Evolutionary conservation across 2,888 invertebrate genomes (phyloP), one percentile per base, ranked within the genome.

Genomic region (Spilosoma lubricipeda): DNA sequence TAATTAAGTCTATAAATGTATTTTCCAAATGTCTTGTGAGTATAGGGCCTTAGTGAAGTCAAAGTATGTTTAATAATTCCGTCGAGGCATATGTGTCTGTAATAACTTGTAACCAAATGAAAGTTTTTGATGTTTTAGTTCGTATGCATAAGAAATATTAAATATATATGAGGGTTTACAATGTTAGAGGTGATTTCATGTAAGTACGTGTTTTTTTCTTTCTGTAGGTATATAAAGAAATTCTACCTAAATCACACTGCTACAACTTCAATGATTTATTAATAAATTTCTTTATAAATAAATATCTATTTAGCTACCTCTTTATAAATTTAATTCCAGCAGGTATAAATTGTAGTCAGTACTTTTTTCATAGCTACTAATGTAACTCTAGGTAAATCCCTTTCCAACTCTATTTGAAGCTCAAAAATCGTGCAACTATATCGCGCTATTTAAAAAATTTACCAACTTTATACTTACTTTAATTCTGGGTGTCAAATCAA

Each of bases 41-140:
- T 68, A 27, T 30, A 48, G 65, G n/a, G 23, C 27, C 33, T 65
- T 56, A 42, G 52, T 66, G 27, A 30, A n/a, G 2, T n/a, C n/a
- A 69, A 64, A 64, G 52, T 70, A 70, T 56, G 33, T 56, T 73
- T 73, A 70, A 73, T 70, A 23, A 30, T 70, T 70, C 59, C 69
- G 48, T 52, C 52, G 73, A 68, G 64, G 42, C 59, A 20, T 42
- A 20, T 52, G 13, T 20, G 18, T 59, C 13, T 72, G 42, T 68
- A 64, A 72, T 68, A 64, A 68, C 27, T 27, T 45, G 18, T 48
- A 30, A 45, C 23, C 48, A 36, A 27, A 27, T 67, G 3, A 30
- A 48, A 20, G 30, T 48, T 67, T 63, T 18, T 63, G 13, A 30
- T 13, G 5, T 30, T 63, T 63, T 30, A 7, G 15, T 30, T 59